These are phyloP conservation scores for Uria lomvia DNA, from an alignment of 2,113 vertebrate genomes.

Conservation along the genomic window DNA sequence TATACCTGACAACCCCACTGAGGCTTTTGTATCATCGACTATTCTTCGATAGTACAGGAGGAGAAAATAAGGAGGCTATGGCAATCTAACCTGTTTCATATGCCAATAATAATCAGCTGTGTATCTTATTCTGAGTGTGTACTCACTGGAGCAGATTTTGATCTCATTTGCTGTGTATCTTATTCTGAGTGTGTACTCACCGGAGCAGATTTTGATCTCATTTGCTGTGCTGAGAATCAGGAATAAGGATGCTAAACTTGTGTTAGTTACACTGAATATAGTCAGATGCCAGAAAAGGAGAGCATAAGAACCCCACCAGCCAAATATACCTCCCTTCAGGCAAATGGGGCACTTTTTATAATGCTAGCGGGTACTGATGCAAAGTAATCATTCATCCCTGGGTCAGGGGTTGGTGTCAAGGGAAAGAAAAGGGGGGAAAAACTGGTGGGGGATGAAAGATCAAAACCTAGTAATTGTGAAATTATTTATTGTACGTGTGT, in stretches of 20 bases:
- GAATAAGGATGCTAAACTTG: neutral
- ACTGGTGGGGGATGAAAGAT: neutral
- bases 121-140: neutral
- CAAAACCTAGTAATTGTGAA: neutral
- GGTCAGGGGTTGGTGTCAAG: neutral
- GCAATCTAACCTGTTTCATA: neutral
- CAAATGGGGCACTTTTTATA: neutral
- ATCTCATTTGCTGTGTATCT: neutral
- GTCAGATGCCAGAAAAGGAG: neutral
- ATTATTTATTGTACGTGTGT: neutral
- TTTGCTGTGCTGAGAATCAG: neutral
- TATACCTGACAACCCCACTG: neutral
- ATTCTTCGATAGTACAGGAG: neutral
- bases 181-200: neutral
- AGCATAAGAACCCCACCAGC: neutral
- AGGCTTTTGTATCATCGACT: neutral
- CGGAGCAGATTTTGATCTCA: neutral
- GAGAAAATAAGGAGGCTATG: neutral
- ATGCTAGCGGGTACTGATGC: neutral
- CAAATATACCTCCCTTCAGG: neutral
- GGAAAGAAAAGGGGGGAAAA: neutral
- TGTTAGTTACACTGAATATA: neutral
- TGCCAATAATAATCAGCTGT: neutral
- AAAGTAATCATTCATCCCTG: neutral
- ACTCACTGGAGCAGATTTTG: neutral